Base-by-base conservation (phyloP, 2,888 invertebrate genomes). In the Drosophila longiperda region DNA sequence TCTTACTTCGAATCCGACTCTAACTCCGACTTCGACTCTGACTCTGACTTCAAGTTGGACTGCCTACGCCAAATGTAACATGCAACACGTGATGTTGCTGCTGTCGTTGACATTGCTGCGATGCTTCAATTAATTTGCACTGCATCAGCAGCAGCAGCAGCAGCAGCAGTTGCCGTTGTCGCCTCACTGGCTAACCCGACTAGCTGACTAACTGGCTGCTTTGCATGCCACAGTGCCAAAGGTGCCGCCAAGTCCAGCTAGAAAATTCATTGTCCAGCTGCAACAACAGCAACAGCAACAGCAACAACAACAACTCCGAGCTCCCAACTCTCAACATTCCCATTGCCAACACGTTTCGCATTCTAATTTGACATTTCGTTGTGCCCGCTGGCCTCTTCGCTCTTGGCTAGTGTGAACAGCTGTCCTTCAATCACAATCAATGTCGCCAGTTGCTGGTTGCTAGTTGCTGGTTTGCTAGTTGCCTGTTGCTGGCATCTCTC, bases 121-220 rank as follows among this genome's bases (percentile, higher is more conserved):
- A 88, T 89, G 78, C 90, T 91, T 91, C 90, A 89, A 90, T 89
- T 89, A 89, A 89, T 87, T 90, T 90, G 83, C 88, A 84, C 84
- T 82, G 85, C 84, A 55, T 29, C 29, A 49, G 49, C 34, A 36
- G 12, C 34, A 26, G 26, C 34, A 34, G 34, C 49, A 78, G 71
- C 82, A 75, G 64, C 62, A 57, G 58, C 52, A 23, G 67, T 66
- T 59, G 55, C 57, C 23, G 65, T 54, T 68, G 80, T 66, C 76
- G 78, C 81, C 78, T 66, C 65, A 49, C 57, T 75, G 81, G 76
- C 77, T 76, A 38, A 61, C 67, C 49, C 45, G 45, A 45, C 50
- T 64, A 26, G 6, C 70, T 61, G 38, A 33, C 64, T 48, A 45
- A 26, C 52, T 75, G 66, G 73, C 87, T 81, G 79, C 80, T 87